These are phyloP conservation scores for Arbacia lixula DNA, from an alignment of 53 echinoderm and acorn worm genomes.

Conservation along the genomic window DNA sequence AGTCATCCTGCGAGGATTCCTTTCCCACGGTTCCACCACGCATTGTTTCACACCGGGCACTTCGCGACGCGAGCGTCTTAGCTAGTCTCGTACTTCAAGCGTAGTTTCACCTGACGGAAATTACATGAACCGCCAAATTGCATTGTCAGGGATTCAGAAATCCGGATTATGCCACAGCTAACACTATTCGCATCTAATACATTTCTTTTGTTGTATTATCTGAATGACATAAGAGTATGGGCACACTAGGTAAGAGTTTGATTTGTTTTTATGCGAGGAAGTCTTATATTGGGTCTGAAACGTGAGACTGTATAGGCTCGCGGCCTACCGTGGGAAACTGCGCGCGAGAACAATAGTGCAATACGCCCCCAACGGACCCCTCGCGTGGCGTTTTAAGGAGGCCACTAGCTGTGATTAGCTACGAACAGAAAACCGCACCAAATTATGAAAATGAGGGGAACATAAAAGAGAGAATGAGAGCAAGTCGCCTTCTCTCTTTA, in stretches of 20 bases:
- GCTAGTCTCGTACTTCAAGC: too few relatives aligned
- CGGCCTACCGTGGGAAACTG: conserved; percentile 51
- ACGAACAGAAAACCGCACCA: conserved; percentile 21
- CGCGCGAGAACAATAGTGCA: conserved; percentile 45
- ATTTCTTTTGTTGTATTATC: too few relatives aligned
- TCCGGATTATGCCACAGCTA: too few relatives aligned
- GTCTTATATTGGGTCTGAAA: neutral
- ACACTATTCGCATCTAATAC: too few relatives aligned
- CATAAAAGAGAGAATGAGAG: conserved; percentile 11
- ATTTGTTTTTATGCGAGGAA: too few relatives aligned
- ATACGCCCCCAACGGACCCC: conserved; percentile 41
- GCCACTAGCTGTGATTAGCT: neutral
- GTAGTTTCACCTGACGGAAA: too few relatives aligned
- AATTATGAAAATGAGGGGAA: conserved; percentile 18
- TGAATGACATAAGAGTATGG: too few relatives aligned
- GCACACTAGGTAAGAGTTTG: too few relatives aligned
- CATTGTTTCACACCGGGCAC: conserved; percentile 23
- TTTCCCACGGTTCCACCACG: neutral
- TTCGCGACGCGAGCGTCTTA: too few relatives aligned
- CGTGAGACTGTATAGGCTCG: conserved; percentile 10
- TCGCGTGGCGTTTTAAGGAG: conserved; percentile 51
- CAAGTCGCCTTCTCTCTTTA: neutral
- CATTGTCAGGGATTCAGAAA: too few relatives aligned
- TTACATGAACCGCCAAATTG: too few relatives aligned
- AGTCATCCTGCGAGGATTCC: too few relatives aligned